Base-by-base conservation (phyloP, 2,113 vertebrate genomes). In the Prinia subflava region DNA sequence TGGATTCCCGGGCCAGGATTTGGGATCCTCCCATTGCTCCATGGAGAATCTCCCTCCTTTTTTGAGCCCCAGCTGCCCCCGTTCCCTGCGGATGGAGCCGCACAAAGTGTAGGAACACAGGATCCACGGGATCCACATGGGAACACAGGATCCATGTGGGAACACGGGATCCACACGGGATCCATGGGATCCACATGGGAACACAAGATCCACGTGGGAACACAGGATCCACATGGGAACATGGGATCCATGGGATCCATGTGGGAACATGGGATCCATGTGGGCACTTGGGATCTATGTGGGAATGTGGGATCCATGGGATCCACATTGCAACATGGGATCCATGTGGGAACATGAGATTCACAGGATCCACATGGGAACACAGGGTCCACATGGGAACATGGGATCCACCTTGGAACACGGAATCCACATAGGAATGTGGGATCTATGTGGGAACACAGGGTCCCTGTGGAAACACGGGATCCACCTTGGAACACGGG, bases 231-330 rank as follows among this genome's bases (percentile, higher is more conserved):
- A 11, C 12, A 9, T 1, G 1, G 37, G 35, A 37, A 60, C 7
- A 25, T 1, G 3, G 23, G 56, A 25, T 35, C n/a, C 6, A 7
- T 11, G 3, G 56, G 56, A 59, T 59, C 57, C 7, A 2, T 24
- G 25, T 0, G 15, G 13, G 24, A 41, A 24, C 39, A 15, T 0
- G 6, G 19, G 11, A 16, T 28, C n/a, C 27, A 12, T 21, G 16
- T 1, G 1, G 59, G 17, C 44, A 31, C 27, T 8, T 0, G 8
- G 24, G 15, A 23, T 42, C 41, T 23, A 8, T 10, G 14, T 1
- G 1, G 53, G 41, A 49, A 35, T 24, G 25, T 0, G 15, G 13
- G 24, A 24, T 41, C 31, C 22, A 39, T 39, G 2, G 33, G 46
- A 49, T 49, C 46, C 13, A 4, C 2, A 8, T 69, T 25, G 67